Evolutionary conservation across 2,113 vertebrate genomes (phyloP), one percentile per base, ranked within the genome.

Genomic region (Danio rerio): DNA sequence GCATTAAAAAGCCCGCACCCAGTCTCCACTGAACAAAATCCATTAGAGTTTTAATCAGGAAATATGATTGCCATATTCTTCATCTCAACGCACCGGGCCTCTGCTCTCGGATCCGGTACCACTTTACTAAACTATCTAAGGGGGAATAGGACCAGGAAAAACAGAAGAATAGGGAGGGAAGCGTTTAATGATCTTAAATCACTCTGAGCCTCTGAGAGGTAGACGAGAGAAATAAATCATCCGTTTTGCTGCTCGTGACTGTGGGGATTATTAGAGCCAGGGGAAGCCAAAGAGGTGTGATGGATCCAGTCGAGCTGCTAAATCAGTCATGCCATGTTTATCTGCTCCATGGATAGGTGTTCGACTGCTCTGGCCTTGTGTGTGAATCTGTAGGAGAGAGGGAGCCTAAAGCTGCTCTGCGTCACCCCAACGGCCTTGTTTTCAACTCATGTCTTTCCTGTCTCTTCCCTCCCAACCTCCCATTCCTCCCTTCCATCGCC

Each of bases 1-100:
- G 86, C 84, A 75, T 95, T 93, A 92, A 92, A 91, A 92, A 91
- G 92, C 90, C 93, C 88, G 86, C 68, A 89, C 86, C 86, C 89
- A 86, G 87, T 89, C 89, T 43, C 92, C 89, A 88, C 89, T 85
- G 86, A 88, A 81, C 90, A 88, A 91, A 93, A 92, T 93, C 89
- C 82, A 91, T 95, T 95, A 93, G 90, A 94, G 94, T 93, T 92
- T 95, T 93, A 95, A 93, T 95, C 93, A 93, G 92, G 92, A 94
- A 93, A 89, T 94, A 94, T 93, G 92, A 95, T 94, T 94, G 92
- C 91, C 92, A 94, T 91, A 85, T 94, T 88, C 93, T 93, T 91
- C 81, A 83, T 94, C 91, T 91, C 88, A 86, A 92, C 92, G 58
- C 83, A 88, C 93, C 73, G 87, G 75, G 81, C 10, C 87, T 85